Conservation (phyloP, 2,797 vertebrate genomes). For the Danionella dracula region DNA sequence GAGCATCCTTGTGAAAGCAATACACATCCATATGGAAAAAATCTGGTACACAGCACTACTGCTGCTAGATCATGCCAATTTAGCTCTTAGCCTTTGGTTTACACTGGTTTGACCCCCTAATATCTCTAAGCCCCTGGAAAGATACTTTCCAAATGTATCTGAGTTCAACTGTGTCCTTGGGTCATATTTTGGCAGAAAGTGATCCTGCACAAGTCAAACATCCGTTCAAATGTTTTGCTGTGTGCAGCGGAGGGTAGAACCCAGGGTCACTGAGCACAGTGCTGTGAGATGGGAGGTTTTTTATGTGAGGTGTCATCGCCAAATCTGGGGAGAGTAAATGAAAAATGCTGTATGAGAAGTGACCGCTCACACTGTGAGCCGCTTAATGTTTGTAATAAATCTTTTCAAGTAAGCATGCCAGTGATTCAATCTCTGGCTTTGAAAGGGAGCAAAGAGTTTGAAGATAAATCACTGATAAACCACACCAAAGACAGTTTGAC, state of each 20-base stretch:
- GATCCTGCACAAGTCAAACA: neutral
- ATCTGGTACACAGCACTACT: constrained; percentile 45
- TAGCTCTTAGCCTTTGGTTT: neutral
- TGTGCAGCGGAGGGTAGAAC: neutral
- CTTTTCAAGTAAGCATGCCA: constrained; percentile 19
- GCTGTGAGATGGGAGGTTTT: neutral
- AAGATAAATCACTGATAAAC: constrained; percentile 20
- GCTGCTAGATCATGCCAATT: constrained; percentile 33
- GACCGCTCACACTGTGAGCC: constrained; percentile 11
- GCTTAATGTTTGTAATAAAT: constrained; percentile 37
- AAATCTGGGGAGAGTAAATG: constrained; percentile 19
- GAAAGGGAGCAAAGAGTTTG: neutral
- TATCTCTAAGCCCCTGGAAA: constrained; percentile 4
- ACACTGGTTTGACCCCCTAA: neutral
- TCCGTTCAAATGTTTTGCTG: neutral
- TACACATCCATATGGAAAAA: constrained; percentile 51
- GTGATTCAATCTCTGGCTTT: constrained; percentile 10
- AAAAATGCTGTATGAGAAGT: constrained; percentile 21
- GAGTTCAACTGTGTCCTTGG: constrained; percentile 15
- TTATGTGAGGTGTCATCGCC: neutral
- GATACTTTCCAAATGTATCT: constrained; percentile 1
- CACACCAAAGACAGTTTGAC: neutral
- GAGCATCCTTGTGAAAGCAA: constrained; percentile 28
- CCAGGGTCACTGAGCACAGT: neutral
- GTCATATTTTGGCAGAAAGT: constrained; percentile 5